These are phyloP conservation scores for Rhabdomys dilectus DNA, from an alignment of 2,113 vertebrate species.

Conservation along the genomic window DNA sequence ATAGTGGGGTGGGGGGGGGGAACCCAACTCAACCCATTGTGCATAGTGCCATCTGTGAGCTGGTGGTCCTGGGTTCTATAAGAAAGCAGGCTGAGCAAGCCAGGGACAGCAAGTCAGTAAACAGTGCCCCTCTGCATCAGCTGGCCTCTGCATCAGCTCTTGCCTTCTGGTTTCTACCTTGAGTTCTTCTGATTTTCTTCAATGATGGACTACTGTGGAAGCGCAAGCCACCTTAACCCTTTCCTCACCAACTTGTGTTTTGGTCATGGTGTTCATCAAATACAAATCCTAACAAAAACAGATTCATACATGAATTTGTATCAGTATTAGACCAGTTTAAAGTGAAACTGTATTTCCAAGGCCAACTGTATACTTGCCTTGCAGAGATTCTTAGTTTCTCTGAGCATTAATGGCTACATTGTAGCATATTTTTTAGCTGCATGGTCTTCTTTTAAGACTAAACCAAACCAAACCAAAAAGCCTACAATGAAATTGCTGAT, in stretches of 20 bases:
- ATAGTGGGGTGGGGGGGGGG: neutral
- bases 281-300: neutral
- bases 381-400: constrained; percentile 42
- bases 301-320: constrained; percentile 4
- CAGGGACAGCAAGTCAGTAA: neutral
- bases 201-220: neutral
- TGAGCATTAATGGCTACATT: constrained; percentile 3
- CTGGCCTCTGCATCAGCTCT: neutral
- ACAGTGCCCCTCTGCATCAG: neutral
- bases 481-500: neutral
- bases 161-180: neutral
- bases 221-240: neutral
- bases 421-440: neutral
- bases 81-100: neutral
- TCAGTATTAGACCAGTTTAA: constrained; percentile 13
- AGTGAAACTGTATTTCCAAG: constrained; percentile 45
- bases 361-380: neutral
- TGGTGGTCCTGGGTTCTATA: neutral
- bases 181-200: neutral
- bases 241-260: neutral
- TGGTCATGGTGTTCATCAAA: neutral
- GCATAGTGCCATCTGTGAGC: neutral
- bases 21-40: neutral
- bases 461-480: neutral
- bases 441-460: constrained; percentile 9